Conservation (phyloP, 2,797 vertebrate genomes). For the Enteromius radiatus region DNA sequence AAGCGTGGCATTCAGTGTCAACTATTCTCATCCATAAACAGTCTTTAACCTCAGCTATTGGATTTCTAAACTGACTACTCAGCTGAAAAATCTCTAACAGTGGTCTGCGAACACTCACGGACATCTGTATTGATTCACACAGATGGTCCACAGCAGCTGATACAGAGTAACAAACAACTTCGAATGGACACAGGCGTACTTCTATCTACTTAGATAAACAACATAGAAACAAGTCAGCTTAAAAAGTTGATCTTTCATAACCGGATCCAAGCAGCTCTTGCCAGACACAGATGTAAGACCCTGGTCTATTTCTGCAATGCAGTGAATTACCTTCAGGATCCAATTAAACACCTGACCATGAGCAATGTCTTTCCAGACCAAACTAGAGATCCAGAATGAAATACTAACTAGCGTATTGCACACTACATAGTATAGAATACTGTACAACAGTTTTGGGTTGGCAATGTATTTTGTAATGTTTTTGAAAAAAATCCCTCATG, state of each 20-base stretch:
- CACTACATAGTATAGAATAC: background rate
- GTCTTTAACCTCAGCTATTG: slow-evolving; percentile 7
- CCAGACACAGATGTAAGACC: background rate
- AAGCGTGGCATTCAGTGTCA: background rate
- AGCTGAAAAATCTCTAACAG: slow-evolving; percentile 29
- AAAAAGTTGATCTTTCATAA: background rate
- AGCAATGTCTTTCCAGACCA: background rate
- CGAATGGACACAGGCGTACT: background rate
- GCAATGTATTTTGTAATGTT: background rate
- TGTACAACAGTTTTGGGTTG: background rate
- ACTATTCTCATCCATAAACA: slow-evolving; percentile 16
- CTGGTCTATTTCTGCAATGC: background rate
- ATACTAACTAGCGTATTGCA: background rate
- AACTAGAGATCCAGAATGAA: background rate
- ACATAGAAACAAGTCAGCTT: background rate
- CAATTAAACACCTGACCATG: background rate
- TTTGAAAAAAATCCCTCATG: background rate
- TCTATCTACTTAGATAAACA: background rate
- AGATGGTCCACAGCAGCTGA: slow-evolving; percentile 14
- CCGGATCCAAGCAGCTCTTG: background rate
- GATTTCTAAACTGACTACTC: slow-evolving; percentile 27
- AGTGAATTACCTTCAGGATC: background rate
- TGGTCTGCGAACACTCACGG: background rate
- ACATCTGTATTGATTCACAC: slow-evolving; percentile 15
- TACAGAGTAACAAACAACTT: slow-evolving; percentile 9